Evolutionary conservation across 2,888 invertebrate species (phyloP), one percentile per base, ranked within the genome.

Genomic region (Xestia xanthographa): DNA sequence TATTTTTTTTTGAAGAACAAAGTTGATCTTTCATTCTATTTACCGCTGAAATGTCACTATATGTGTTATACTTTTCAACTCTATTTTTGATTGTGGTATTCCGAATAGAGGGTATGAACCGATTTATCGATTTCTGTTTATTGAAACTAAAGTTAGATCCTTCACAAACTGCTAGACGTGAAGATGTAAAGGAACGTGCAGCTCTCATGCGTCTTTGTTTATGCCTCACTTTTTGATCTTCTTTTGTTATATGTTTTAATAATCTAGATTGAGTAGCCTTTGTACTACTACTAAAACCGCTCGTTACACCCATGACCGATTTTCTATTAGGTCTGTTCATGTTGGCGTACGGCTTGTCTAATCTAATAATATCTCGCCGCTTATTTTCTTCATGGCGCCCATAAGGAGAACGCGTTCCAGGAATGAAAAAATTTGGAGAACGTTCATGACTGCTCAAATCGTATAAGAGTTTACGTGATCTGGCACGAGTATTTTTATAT

Each of bases 141-240:
- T 88, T 85, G 63, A 91, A 89, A 77, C 85, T 87, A 71, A 89
- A 89, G 9, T 84, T 84, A 2, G 92, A 92, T 29, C 87, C 84
- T 56, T 90, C 84, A 69, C 83, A 81, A 8, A 90, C 87, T 34
- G 83, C 82, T 78, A 90, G 87, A 14, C 58, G 66, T 34, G 68
- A 65, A 53, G 70, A 38, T 17, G 43, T 53, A 69, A 26, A 38
- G 2, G 43, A 60, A 66, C 29, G 22, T 22, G 34, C 38, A 34
- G n/a, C n/a, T 48, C 56, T 72, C 4, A 41, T 43, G 34, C 58
- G 9, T 65, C 56, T 74, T 45, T 77, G 66, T 43, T 22, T 60
- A 12, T 60, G 58, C 14, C 41, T 74, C 6, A 63, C 9, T 63
- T 45, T 72, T 34, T 66, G 56, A 6, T 62, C 38, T 66, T 50